These are phyloP conservation scores for Chrysotoxum bicinctum DNA, from an alignment of 2,888 invertebrate species.

Conservation along the genomic window DNA sequence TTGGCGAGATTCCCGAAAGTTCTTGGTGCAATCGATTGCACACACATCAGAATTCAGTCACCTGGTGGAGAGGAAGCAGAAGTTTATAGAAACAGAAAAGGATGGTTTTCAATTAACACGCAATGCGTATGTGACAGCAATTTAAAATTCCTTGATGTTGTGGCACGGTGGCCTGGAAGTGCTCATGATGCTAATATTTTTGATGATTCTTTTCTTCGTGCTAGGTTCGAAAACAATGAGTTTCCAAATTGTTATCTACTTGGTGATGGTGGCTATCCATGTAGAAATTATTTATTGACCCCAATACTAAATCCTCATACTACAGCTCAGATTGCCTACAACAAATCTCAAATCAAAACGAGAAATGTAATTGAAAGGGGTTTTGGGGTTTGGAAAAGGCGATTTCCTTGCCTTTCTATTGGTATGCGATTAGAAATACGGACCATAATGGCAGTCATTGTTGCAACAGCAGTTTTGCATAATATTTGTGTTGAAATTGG, in stretches of 20 bases:
- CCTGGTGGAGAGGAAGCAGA: background rate
- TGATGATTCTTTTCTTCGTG: background rate
- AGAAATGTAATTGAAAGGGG: background rate
- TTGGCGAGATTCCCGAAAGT: background rate
- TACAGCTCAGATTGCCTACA: background rate
- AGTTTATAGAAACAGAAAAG: background rate
- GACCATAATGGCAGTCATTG: background rate
- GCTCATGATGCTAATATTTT: background rate
- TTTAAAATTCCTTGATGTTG: background rate
- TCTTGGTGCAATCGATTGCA: background rate
- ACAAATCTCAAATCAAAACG: background rate
- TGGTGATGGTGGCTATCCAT: slow-evolving; percentile 1
- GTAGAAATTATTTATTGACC: background rate
- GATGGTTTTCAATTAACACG: background rate
- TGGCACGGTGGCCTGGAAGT: background rate
- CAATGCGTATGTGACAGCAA: background rate
- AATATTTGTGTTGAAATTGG: background rate
- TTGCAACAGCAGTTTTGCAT: background rate
- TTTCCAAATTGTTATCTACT: background rate
- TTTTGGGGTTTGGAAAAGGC: background rate
- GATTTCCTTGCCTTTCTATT: background rate
- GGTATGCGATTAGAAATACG: background rate
- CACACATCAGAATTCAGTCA: background rate
- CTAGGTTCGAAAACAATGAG: background rate
- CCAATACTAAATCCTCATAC: background rate